A percentile compares a stretch with the other conserved stretches of the same genome.
Conservation (phyloP, 2,888 invertebrate species). For the Electrophaes corylata region DNA sequence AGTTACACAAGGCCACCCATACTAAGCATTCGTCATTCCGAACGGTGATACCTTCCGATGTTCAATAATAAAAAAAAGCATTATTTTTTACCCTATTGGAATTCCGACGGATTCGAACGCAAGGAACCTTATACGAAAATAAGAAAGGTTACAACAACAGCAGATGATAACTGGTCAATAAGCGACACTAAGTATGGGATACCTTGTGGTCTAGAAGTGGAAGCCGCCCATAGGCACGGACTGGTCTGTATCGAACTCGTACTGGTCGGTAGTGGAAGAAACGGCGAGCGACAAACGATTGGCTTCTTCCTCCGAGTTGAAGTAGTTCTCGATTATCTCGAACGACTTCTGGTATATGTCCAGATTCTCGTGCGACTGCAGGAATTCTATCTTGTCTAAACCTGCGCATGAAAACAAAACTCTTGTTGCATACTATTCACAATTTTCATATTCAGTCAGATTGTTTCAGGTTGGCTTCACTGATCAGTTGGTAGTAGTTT, state of each 20-base stretch:
- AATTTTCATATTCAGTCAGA: no score
- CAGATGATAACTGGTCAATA: neutral
- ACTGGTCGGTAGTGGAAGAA: conserved; percentile 90
- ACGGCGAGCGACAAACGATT: conserved; percentile 90
- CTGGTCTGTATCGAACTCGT: conserved; percentile 88
- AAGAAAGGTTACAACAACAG: neutral
- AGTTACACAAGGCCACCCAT: conserved; percentile 9
- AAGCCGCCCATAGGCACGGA: conserved; percentile 91
- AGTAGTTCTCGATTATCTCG: conserved; percentile 98
- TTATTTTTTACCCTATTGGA: neutral
- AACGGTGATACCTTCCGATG: neutral
- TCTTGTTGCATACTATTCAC: neutral
- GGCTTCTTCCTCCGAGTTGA: conserved; percentile 96
- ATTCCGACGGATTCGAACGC: neutral
- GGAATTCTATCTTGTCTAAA: conserved; percentile 98
- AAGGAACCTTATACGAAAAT: neutral
- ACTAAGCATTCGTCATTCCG: neutral
- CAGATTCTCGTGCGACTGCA: conserved; percentile 98
- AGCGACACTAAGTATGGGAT: conserved; percentile 17
- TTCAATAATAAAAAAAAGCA: neutral
- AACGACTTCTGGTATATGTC: conserved; percentile 99
- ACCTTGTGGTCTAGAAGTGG: conserved; percentile 86
- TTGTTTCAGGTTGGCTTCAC: no score
- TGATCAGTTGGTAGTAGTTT: no score
- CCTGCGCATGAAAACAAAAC: conserved; percentile 78